Evolutionary conservation across 2,113 vertebrate species (phyloP), one percentile per base, ranked within the genome.

Genomic region (Hipposideros armiger): DNA sequence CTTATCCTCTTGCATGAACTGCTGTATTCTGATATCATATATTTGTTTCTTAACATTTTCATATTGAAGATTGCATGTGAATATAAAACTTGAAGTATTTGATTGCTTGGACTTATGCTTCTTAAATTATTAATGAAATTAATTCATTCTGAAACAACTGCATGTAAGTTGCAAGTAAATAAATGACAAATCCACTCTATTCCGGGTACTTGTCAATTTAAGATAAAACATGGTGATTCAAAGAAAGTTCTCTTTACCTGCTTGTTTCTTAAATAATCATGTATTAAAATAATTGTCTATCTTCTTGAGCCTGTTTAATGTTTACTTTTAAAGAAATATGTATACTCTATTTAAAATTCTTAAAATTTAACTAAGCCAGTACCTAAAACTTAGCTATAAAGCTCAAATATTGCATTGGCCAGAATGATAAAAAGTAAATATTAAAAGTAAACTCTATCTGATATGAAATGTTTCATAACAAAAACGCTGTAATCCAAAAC

Each of bases 111-210:
- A 93, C 60, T 93, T 90, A 77, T 96, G 92, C 78, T 36, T 67
- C 42, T 95, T 86, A 97, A 97, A 96, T 89, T 93, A 97, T 97
- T 97, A 97, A 92, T 97, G 88, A 96, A 96, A 95, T 96, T 86
- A 97, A 95, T 95, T 95, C 97, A 91, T 60, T 92, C 64, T 40
- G 80, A 87, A 97, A 36, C 8, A 47, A 28, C 3, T 17, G 1
- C 47, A 26, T 42, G 30, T 16, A 81, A 58, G 24, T 28, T 62
- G 60, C 26, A 26, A 42, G n/a, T 16, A 74, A 58, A 91, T n/a
- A 98, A 98, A 96, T 96, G 47, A 97, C 64, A 97, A 94, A 93
- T 97, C 80, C 95, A 54, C 52, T 96, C 86, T 95, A 98, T 95
- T 97, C 78, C 92, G 88, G 81, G 32, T 92, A 36, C 89, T 96